Evolutionary conservation across 1,140 invertebrate species (phyloP), one percentile per base, ranked within the genome.

Genomic region (Acarapis woodi): DNA sequence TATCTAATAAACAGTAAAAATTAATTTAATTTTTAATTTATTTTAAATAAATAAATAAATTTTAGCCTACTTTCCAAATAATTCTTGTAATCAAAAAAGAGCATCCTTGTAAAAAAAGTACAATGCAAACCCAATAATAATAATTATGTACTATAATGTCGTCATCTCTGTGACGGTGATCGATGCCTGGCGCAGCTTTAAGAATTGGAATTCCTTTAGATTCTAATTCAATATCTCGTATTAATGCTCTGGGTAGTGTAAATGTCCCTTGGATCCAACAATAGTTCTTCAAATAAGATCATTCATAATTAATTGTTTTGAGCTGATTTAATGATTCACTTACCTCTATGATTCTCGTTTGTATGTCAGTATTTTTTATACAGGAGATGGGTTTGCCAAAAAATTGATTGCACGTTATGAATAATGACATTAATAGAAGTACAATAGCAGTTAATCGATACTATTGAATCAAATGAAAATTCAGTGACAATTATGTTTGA

Each of bases 211-310:
- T 48, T 48, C 14, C 44, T 42, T 38, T 50, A 45, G 2, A 39
- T 35, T n/a, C 25, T 23, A 36, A 24, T 10, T 19, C 25, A 1
- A 36, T 20, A 2, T 18, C 8, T 44, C 67, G 67, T 24, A 55
- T 52, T 34, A 61, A 55, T 42, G 68, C 64, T 28, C 65, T 65
- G 0, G 76, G 77, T 45, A 87, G 54, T 8, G 75, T 80, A 53
- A 76, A 83, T 1, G 78, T 83, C 49, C 75, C 77, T 10, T 75
- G 79, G 41, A 83, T 78, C 78, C 78, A 83, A 57, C 77, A 83
- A 50, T 65, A 82, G 1, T 73, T 79, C 55, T 80, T 79, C n/a
- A 41, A 80, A 66, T 23, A 79, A 72, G 50, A 76, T 71, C n/a
- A 56, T 61, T 20, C 21, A 4, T 6, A 67, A 29, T 73, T 61